These are phyloP conservation scores for Enteromius anoplus DNA, from an alignment of 2,797 vertebrate species.

Conservation along the genomic window DNA sequence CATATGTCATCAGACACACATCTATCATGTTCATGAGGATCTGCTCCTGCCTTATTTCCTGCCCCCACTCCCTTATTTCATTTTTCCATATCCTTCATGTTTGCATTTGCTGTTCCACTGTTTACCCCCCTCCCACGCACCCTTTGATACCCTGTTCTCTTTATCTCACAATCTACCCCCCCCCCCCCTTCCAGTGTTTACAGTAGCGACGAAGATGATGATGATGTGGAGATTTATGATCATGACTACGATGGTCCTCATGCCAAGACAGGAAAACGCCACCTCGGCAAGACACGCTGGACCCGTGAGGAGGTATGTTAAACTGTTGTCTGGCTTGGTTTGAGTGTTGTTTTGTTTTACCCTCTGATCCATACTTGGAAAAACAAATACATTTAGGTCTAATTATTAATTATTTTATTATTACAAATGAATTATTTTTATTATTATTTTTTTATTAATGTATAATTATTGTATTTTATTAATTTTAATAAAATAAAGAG, in stretches of 20 bases:
- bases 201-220: constrained; percentile 97
- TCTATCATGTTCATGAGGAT: constrained; percentile 26
- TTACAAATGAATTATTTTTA: not conserved
- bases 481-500: not conserved
- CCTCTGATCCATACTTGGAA: not conserved
- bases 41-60: not conserved
- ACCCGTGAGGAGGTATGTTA: constrained; percentile 93
- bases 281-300: constrained; percentile 98
- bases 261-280: constrained; percentile 91
- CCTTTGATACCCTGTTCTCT: not conserved
- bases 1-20: constrained; percentile 32
- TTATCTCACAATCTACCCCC: constrained; percentile 31
- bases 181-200: constrained; percentile 84
- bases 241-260: constrained; percentile 95
- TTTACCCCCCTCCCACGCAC: not conserved
- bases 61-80: constrained; percentile 17
- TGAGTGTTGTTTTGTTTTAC: not conserved
- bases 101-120: not conserved
- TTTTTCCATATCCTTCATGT: not conserved
- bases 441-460: not conserved
- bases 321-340: not conserved
- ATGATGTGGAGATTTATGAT: constrained; percentile 95
- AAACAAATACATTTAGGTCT: not conserved
- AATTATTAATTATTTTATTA: not conserved
- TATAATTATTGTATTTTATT: too few relatives aligned